Base-by-base conservation (phyloP, 2,797 vertebrate genomes). In the Pampus argenteus region DNA sequence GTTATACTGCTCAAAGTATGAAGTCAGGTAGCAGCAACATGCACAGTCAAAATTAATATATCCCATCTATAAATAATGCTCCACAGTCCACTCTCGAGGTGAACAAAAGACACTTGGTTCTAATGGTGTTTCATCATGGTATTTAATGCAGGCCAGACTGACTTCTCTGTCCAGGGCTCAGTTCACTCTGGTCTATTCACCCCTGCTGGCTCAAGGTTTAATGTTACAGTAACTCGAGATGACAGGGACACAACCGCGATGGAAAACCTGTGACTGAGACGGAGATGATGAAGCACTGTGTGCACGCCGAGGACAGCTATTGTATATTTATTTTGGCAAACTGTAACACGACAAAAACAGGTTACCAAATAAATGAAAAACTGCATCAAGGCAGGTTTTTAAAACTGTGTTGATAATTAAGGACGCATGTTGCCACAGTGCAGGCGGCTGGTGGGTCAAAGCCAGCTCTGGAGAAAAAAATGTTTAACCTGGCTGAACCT, bases 211-310 rank as follows among this genome's bases (percentile, higher is more conserved):
- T 45, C 11, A n/a, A 9, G 10, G 34, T 68, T 58, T 92, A 57
- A 56, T 14, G 77, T 91, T 89, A 83, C 89, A 66, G 90, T 84
- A 88, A 91, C 74, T 40, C 57, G 87, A 91, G 81, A 81, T 23
- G 74, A 71, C 52, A 56, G 36, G n/a, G 61, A 26, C 58, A 81
- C 66, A 62, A 62, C n/a, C 18, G 8, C 38, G 23, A 73, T 64
- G 75, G 78, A 89, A 83, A 77, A 81, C 66, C 78, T 66, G 60
- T 4, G 25, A n/a, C n/a, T n/a, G 67, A 71, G 59, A 34, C 56
- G 28, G 17, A 76, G 38, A 25, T 49, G 14, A 51, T 49, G 14
- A 51, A 57, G 22, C 50, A 9, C 7, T 13, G 58, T 13, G 50
- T 4, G 15, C 1, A 42, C 42, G 55, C 49, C 7, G 0, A 47